Evolutionary conservation across 2,888 invertebrate species (phyloP), one percentile per base, ranked within the genome.

Genomic region (Tinea semifulvella): DNA sequence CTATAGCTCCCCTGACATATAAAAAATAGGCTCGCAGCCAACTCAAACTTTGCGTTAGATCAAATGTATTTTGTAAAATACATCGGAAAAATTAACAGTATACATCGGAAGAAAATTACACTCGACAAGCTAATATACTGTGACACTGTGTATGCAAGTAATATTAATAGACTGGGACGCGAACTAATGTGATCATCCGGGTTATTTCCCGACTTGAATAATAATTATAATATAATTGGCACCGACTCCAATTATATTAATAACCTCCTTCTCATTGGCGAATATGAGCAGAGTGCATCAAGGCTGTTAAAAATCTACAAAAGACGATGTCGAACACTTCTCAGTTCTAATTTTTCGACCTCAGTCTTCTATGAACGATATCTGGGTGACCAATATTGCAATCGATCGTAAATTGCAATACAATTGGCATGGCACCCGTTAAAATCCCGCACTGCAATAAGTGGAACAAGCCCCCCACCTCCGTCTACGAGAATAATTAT

Each of bases 401-500:
- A 72, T 68, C 68, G 57, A 67, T 57, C 58, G 50, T 60, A 53
- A 60, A 68, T 72, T 55, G 64, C 69, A 59, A 39, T 26, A 26
- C 52, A 56, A 53, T 54, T 60, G 53, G 47, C 50, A 77, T 80
- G 77, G 63, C 80, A 45, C 72, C 77, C n/a, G 65, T 79, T 50
- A 74, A 77, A 57, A 61, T 76, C 55, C 70, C 73, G 42, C 72
- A 70, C 50, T 68, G 62, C 44, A 66, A 61, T 49, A 79, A 79
- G 54, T 84, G 84, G 83, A 74, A 67, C 46, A 80, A 79, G 52
- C 86, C 86, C 43, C 85, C 87, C 44, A 88, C 89, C 14, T 66
- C 85, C 46, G 85, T 89, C 47, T 93, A 92, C 75, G 88, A 90
- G 61, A 88, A 88, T 68, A 93, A 93, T 73, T 93, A 92, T 73